These are phyloP conservation scores for Coreius guichenoti DNA, from an alignment of 2,797 vertebrate genomes.

Conservation along the genomic window DNA sequence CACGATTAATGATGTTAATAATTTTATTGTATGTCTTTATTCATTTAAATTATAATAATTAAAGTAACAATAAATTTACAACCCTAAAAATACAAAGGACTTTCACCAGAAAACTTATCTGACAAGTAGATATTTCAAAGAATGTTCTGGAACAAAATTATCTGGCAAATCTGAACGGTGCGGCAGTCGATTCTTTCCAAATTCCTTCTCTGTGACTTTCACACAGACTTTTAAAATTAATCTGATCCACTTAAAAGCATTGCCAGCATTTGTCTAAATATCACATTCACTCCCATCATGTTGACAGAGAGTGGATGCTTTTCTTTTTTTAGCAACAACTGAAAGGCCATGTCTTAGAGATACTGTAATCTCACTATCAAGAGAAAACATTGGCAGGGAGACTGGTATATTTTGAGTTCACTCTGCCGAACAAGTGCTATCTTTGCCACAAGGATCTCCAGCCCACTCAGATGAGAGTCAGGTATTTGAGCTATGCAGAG, in stretches of 20 bases:
- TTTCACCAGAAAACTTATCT: background rate
- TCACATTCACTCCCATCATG: background rate
- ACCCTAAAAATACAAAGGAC: background rate
- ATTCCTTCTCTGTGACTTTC: constrained; percentile 1
- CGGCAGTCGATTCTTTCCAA: background rate
- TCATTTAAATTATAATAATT: background rate
- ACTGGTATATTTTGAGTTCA: constrained; percentile 46
- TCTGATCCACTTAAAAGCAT: constrained; percentile 26
- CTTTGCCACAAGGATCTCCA: constrained; percentile 42
- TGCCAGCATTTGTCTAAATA: constrained; percentile 21
- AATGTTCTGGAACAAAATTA: constrained; percentile 6
- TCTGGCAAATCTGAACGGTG: background rate
- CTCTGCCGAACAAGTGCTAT: constrained; percentile 41
- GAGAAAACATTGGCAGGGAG: constrained; percentile 4
- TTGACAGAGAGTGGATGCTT: constrained; percentile 4
- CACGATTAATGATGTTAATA: background rate
- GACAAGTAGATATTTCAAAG: constrained; percentile 19
- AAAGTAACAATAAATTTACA: background rate
- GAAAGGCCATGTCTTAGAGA: constrained; percentile 11
- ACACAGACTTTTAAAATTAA: constrained; percentile 10
- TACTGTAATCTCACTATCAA: constrained; percentile 21
- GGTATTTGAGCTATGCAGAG: constrained; percentile 56
- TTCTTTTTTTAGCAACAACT: constrained; percentile 13
- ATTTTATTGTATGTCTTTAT: background rate
- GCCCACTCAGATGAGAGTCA: constrained; percentile 46